Evolutionary conservation across 2,888 invertebrate species (phyloP).

Genomic region (Parnassius mnemosyne): DNA sequence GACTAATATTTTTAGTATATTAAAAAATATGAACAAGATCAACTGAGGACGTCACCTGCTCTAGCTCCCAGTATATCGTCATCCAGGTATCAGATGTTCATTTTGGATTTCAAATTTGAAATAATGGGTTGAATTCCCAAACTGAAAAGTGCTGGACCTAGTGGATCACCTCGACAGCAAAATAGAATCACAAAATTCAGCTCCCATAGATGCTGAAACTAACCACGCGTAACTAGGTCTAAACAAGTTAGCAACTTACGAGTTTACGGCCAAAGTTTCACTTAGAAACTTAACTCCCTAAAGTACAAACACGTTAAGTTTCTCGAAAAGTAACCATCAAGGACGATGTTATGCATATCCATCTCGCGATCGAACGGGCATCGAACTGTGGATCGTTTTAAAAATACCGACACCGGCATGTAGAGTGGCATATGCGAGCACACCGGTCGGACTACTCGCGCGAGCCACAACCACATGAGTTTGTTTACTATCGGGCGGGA

Average conservation of each 20-base stretch:
- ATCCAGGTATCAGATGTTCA: no score
- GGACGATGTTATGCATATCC: constrained; percentile 75
- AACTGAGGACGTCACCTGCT: no score
- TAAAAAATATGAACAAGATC: no score
- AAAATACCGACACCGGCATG: constrained; percentile 72
- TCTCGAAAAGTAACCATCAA: constrained; percentile 61
- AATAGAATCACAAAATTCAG: constrained; percentile 54
- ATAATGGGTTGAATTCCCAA: no score
- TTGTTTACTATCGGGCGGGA: constrained; percentile 75
- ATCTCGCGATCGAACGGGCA: constrained; percentile 74
- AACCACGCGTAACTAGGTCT: constrained; percentile 42
- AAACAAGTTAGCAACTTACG: constrained; percentile 67
- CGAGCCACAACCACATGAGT: constrained; percentile 65
- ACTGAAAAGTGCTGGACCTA: no score
- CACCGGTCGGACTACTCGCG: constrained; percentile 73
- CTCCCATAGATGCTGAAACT: constrained; percentile 38
- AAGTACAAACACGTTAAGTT: constrained; percentile 52
- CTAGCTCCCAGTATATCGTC: no score
- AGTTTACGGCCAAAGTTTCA: constrained; percentile 42
- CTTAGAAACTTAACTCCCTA: constrained; percentile 44
- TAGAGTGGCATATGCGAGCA: constrained; percentile 74
- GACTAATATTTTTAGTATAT: no score
- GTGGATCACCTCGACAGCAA: constrained; percentile 33
- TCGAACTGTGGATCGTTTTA: constrained; percentile 79
- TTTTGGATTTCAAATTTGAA: no score